phyloP scores from a whole-genome alignment of 92 coral and sea anemone genomes.

The Siderastrea radians region DNA sequence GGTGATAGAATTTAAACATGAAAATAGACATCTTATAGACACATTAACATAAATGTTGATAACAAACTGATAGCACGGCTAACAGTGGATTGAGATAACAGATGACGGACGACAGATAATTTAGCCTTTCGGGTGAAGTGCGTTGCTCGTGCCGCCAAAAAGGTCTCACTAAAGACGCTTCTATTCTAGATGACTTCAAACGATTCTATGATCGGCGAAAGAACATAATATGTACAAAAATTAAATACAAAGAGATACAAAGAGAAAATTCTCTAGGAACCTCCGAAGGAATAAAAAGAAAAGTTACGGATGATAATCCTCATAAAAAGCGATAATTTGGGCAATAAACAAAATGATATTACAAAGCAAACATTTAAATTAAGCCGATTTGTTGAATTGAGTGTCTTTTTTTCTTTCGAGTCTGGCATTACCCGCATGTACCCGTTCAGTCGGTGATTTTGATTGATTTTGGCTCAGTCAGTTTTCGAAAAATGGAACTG shows the following conservation, averaged over 20 bases:
- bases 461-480: no score
- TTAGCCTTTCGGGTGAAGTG: background rate
- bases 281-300: background rate
- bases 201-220: no score
- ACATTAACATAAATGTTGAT: background rate
- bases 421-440: no score
- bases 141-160: no score
- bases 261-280: no score
- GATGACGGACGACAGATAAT: background rate
- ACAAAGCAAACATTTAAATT: background rate
- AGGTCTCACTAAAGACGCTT: no score
- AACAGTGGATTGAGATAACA: background rate
- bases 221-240: background rate
- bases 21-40: background rate
- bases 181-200: no score
- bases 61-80: background rate
- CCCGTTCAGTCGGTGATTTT: no score
- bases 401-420: no score
- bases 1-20: background rate
- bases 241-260: no score
- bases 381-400: no score
- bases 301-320: background rate
- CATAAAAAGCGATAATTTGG: constrained; percentile 10
- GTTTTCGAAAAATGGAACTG: no score
- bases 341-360: background rate